Base-by-base conservation (phyloP, 2,113 vertebrate species). In the Barnardius zonarius region DNA sequence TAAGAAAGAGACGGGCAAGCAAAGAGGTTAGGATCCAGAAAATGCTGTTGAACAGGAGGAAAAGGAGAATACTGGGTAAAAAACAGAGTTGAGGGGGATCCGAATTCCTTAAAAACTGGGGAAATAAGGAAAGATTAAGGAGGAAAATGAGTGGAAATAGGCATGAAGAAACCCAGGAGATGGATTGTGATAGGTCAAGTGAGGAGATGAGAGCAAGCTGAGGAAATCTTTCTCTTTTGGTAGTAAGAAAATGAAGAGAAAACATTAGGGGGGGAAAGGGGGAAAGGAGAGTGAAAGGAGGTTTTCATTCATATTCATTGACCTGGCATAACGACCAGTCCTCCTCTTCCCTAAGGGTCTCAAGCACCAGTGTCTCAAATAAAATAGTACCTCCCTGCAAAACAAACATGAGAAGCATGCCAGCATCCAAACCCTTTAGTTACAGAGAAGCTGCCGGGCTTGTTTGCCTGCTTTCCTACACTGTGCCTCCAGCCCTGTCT, bases 381-480 rank as follows among this genome's bases (percentile, higher is more conserved):
- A 18, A 37, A 72, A 64, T 14, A 90, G 85, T 28, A 69, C 7
- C 9, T 74, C n/a, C 15, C 55, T 81, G 68, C 28, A 86, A 92
- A 90, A 66, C 4, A 33, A 87, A 88, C n/a, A 24, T 35, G 59
- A 67, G 66, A 76, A 91, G 22, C 19, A 49, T 27, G 41, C 39
- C 61, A 83, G 59, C 39, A 51, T 59, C 27, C 59, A 88, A 78
- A 70, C n/a, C 59, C 59, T 82, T 24, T 35, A 86, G 49, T 59
- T 52, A 43, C 18, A 6, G 46, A 61, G 67, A 91, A 90, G 59
- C 59, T 80, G 70, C 43, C 1, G 3, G 74, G 67, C 75, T 88
- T 62, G 37, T 85, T 30, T 64, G 59, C 69, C 79, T 80, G n/a
- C 84, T 94, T 96, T 96, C 92, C 92, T 90, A 95, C 82, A 77